phyloP scores from a whole-genome alignment of 2,888 invertebrate genomes.

The Neoitamus cyanurus region DNA sequence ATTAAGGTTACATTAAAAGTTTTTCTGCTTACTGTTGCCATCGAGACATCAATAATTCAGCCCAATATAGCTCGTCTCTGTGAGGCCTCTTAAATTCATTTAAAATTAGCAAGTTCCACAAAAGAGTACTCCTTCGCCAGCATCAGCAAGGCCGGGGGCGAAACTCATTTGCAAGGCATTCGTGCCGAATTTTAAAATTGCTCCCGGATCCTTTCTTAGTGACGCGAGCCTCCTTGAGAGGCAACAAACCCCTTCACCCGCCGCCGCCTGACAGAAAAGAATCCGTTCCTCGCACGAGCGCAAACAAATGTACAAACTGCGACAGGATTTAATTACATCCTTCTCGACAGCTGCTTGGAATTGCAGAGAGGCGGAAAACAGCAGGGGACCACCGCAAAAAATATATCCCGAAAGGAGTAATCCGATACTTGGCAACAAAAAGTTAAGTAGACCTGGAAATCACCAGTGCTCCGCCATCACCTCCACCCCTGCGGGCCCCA shows the following conservation, averaged over 20 bases:
- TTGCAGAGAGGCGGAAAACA: slow-evolving; percentile 19
- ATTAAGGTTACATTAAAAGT: background rate
- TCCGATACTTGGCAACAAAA: slow-evolving; percentile 33
- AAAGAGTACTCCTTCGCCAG: background rate
- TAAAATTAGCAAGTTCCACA: background rate
- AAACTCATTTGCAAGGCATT: background rate
- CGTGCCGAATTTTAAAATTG: background rate
- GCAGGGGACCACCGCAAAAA: background rate
- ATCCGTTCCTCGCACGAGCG: background rate
- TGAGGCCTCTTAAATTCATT: background rate
- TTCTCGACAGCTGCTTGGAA: slow-evolving; percentile 21
- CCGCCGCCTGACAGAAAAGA: background rate
- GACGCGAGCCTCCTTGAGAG: background rate
- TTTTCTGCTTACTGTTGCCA: background rate
- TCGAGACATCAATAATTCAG: background rate
- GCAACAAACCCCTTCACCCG: background rate
- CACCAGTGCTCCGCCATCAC: background rate
- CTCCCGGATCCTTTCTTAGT: background rate
- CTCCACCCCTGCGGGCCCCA: background rate
- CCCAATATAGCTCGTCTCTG: background rate
- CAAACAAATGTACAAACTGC: background rate
- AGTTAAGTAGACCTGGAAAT: slow-evolving; percentile 35
- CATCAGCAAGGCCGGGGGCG: background rate
- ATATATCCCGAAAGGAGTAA: slow-evolving; percentile 13
- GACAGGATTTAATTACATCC: slow-evolving; percentile 34